phyloP scores from a whole-genome alignment of 2,797 vertebrate species.

The Mus caroli region DNA sequence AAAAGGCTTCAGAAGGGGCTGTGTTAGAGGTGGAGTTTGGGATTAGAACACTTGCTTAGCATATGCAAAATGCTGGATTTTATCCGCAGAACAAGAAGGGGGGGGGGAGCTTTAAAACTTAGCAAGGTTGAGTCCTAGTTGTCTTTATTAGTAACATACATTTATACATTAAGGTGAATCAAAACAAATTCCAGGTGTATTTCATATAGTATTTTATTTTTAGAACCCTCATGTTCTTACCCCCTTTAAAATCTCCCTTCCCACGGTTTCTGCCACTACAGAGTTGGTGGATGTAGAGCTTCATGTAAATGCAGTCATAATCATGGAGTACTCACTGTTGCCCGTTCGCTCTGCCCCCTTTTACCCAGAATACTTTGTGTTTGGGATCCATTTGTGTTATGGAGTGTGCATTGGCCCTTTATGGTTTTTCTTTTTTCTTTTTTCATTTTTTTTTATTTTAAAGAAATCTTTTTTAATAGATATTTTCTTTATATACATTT shows the following conservation, averaged over 20 bases:
- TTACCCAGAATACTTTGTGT: background rate
- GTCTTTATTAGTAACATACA: background rate
- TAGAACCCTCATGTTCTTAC: background rate
- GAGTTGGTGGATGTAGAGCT: background rate
- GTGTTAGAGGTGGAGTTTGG: background rate
- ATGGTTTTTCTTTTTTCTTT: background rate
- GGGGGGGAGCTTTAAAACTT: slow-evolving; percentile 16
- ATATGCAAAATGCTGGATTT: background rate
- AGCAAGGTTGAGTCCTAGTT: slow-evolving; percentile 6
- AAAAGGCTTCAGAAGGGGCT: background rate
- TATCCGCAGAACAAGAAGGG: background rate
- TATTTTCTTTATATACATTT: too few relatives aligned
- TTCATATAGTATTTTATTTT: background rate
- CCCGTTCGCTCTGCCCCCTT: background rate
- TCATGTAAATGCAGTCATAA: background rate
- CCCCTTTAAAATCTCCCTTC: background rate
- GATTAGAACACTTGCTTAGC: background rate
- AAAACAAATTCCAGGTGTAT: slow-evolving; percentile 34
- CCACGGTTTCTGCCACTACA: background rate
- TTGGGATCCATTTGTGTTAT: background rate
- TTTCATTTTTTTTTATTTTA: too few relatives aligned
- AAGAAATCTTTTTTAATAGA: too few relatives aligned
- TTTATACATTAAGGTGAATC: slow-evolving; percentile 15
- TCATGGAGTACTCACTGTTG: background rate
- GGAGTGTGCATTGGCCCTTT: background rate